These are phyloP conservation scores for Neosilurus hyrtlii DNA, from an alignment of 2,797 vertebrate species.

Conservation along the genomic window DNA sequence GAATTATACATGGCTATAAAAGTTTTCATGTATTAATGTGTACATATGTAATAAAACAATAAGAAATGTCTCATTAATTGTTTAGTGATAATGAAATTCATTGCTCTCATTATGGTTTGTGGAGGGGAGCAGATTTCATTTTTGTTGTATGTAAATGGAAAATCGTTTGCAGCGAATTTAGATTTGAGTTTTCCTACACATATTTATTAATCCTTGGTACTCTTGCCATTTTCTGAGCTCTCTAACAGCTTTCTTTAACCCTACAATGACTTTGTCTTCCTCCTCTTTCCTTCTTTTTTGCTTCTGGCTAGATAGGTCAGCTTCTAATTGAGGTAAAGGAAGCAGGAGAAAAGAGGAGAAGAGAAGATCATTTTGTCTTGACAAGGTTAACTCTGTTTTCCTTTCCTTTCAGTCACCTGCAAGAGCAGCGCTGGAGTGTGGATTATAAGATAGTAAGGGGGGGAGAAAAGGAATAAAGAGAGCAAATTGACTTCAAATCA, in stretches of 20 bases:
- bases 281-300: neutral
- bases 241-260: neutral
- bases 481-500: neutral
- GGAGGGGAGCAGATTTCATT: neutral
- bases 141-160: neutral
- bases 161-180: neutral
- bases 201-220: neutral
- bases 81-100: neutral
- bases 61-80: neutral
- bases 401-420: conserved; percentile 63
- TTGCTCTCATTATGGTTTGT: too few species aligned
- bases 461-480: neutral
- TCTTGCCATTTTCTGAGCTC: neutral
- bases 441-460: neutral
- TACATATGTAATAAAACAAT: neutral
- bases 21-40: too few species aligned
- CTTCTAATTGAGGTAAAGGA: conserved; percentile 35
- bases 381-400: conserved; percentile 78
- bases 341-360: neutral
- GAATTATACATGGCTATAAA: conserved; percentile 1
- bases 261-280: neutral
- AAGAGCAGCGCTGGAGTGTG: conserved; percentile 51
- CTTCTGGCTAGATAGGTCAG: conserved; percentile 4
- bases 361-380: conserved; percentile 55
- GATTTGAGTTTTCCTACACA: neutral